Conservation (phyloP, 1,140 invertebrate species). For the Phocides pigmalion region DNA sequence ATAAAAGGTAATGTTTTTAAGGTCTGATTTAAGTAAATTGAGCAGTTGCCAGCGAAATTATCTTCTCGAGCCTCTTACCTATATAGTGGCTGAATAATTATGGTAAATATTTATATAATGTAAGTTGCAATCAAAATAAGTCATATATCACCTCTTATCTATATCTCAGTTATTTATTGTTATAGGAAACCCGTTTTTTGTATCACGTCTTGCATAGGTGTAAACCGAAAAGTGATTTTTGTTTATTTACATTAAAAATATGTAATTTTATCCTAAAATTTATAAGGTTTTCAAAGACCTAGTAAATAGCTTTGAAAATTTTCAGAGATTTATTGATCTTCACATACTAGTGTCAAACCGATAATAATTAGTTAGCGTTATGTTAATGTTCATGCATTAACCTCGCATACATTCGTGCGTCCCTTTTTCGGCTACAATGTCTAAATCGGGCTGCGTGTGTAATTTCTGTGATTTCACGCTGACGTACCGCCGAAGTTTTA, state of each 20-base stretch:
- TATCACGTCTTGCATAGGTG: too few species aligned
- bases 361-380: conserved; percentile 1
- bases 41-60: too few species aligned
- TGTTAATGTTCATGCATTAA: conserved; percentile 13
- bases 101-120: too few species aligned
- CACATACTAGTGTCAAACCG: conserved; percentile 10
- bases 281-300: neutral
- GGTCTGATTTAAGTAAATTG: conserved; percentile 15
- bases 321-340: conserved; percentile 5
- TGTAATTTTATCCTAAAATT: too few species aligned
- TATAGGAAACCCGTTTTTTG: too few species aligned
- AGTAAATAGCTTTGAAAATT: neutral
- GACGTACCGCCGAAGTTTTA: conserved; percentile 61
- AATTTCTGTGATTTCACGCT: conserved; percentile 56
- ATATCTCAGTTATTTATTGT: too few species aligned
- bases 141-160: too few species aligned
- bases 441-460: conserved; percentile 33
- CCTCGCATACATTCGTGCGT: neutral
- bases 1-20: conserved; percentile 64
- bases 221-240: too few species aligned
- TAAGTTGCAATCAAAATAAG: too few species aligned
- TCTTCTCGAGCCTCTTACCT: too few species aligned
- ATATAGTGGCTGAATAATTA: too few species aligned
- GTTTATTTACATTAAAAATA: too few species aligned
- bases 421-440: conserved; percentile 20